These are phyloP conservation scores for Mystacides longicornis DNA, from an alignment of 2,888 invertebrate species.

Conservation along the genomic window DNA sequence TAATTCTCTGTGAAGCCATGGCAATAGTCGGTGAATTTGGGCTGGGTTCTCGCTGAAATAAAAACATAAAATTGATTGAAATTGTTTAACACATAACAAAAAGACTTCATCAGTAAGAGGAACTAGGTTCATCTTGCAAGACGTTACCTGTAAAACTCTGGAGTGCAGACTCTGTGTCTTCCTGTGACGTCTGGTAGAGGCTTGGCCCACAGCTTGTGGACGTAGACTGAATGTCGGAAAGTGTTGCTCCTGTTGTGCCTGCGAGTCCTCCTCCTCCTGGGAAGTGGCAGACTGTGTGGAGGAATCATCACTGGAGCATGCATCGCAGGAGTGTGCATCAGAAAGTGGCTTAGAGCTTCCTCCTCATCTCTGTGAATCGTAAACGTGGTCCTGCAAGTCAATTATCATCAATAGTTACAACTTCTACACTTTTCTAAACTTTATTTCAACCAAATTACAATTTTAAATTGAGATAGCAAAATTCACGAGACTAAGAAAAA, in stretches of 20 bases:
- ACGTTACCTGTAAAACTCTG: slow-evolving; percentile 64
- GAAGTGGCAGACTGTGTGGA: background rate
- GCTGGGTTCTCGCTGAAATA: slow-evolving; percentile 66
- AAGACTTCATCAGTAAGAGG: background rate
- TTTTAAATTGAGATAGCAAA: too few species aligned
- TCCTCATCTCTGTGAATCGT: slow-evolving; percentile 55
- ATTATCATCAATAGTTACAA: too few species aligned
- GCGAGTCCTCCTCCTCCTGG: too few species aligned
- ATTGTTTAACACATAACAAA: background rate
- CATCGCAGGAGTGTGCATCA: slow-evolving; percentile 37
- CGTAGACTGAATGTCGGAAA: slow-evolving; percentile 67
- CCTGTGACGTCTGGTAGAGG: slow-evolving; percentile 64
- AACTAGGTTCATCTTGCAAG: background rate
- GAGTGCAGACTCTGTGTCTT: slow-evolving; percentile 64
- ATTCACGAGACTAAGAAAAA: too few species aligned
- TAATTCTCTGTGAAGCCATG: slow-evolving; percentile 84
- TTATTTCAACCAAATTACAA: too few species aligned
- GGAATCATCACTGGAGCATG: background rate
- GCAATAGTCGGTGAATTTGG: slow-evolving; percentile 73
- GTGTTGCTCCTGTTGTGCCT: slow-evolving; percentile 33
- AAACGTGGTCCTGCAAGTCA: slow-evolving; percentile 55
- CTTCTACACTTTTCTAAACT: too few species aligned
- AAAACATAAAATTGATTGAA: slow-evolving; percentile 6
- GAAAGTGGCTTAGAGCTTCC: slow-evolving; percentile 52
- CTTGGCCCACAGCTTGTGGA: slow-evolving; percentile 66